Evolutionary conservation across 2,113 vertebrate species (phyloP).

Genomic region (Cacatua alba): DNA sequence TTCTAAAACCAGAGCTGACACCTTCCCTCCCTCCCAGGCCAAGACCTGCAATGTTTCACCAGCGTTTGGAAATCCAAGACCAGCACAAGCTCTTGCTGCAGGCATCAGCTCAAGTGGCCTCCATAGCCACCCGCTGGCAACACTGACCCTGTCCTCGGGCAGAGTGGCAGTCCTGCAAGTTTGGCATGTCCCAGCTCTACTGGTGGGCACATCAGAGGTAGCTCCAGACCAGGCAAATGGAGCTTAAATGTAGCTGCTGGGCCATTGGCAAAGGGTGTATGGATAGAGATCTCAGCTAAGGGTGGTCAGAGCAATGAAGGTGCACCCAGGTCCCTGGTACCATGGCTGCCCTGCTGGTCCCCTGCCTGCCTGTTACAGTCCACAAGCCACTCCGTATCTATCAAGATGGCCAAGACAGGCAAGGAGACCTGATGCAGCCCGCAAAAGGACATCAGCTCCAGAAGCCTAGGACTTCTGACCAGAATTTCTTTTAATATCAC

Average conservation of each 20-base stretch:
- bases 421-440: not conserved
- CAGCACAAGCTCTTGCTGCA: not conserved
- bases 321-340: not conserved
- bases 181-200: not conserved
- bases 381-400: not conserved
- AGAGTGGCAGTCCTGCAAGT: not conserved
- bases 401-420: not conserved
- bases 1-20: not conserved
- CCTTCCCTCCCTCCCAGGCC: not conserved
- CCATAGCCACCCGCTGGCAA: not conserved
- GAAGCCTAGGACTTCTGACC: not conserved
- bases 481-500: not conserved
- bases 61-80: not conserved
- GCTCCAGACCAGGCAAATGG: not conserved
- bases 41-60: not conserved
- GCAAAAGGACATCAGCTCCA: not conserved
- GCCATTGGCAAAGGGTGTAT: not conserved
- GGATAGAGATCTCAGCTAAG: not conserved
- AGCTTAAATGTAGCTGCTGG: not conserved
- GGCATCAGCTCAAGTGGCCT: not conserved
- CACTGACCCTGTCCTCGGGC: accelerated
- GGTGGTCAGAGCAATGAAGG: not conserved
- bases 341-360: not conserved
- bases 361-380: not conserved
- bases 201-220: not conserved